phyloP scores from a whole-genome alignment of 2,888 invertebrate species.

The Coelinius sp. region DNA sequence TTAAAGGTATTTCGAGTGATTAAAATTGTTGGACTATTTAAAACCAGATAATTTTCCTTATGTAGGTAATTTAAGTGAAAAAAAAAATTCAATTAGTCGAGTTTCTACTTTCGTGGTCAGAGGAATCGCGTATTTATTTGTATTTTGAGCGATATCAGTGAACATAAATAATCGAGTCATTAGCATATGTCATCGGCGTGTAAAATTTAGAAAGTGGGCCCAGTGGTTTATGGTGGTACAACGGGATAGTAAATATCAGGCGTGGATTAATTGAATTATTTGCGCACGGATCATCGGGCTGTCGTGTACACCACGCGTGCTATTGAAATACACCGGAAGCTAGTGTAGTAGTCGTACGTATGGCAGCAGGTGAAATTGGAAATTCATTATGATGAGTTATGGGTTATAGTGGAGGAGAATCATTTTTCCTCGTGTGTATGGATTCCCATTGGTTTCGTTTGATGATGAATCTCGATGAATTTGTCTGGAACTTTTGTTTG shows the following conservation, averaged over 20 bases:
- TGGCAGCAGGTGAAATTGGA: constrained; percentile 32
- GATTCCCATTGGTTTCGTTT: neutral
- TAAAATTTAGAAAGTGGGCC: constrained; percentile 29
- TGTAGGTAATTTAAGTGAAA: neutral
- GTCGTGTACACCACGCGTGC: neutral
- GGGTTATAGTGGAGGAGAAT: neutral
- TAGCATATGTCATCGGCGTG: constrained; percentile 28
- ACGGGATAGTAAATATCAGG: neutral
- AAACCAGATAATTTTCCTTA: neutral
- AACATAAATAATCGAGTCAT: constrained; percentile 27
- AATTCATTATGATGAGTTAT: constrained; percentile 31
- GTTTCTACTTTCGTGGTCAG: constrained; percentile 20
- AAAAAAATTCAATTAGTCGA: constrained; percentile 2
- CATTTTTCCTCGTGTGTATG: neutral
- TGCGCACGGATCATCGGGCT: constrained; percentile 22
- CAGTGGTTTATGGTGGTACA: constrained; percentile 22
- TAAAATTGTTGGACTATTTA: neutral
- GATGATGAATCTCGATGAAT: no score
- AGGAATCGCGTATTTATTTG: neutral
- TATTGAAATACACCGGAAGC: neutral
- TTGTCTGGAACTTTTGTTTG: no score
- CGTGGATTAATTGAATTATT: constrained; percentile 34
- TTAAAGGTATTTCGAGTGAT: neutral
- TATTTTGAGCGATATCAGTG: constrained; percentile 16
- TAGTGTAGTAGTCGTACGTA: constrained; percentile 4